phyloP scores from a whole-genome alignment of 2,797 vertebrate genomes.

The Anabas testudineus region DNA sequence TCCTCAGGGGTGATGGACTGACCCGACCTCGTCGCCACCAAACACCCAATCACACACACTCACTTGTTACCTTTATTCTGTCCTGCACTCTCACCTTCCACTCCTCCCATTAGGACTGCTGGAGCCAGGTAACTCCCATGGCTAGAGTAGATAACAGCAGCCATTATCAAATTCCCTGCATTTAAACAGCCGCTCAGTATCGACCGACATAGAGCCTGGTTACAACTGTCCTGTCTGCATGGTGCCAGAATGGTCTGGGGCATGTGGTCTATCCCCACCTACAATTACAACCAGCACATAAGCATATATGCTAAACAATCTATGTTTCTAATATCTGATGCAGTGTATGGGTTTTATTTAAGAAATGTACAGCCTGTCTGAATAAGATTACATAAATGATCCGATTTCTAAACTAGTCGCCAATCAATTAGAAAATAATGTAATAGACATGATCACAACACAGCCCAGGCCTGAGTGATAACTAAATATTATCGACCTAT shows the following conservation, averaged over 20 bases:
- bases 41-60: not conserved
- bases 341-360: too few species aligned
- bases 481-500: constrained; percentile 29
- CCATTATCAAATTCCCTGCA: constrained; percentile 76
- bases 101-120: constrained; percentile 40
- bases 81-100: not conserved
- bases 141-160: constrained; percentile 71
- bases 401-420: constrained; percentile 36
- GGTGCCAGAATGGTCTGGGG: constrained; percentile 47
- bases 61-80: constrained; percentile 2
- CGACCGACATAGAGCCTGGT: constrained; percentile 56
- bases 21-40: constrained; percentile 26
- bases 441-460: constrained; percentile 26
- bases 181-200: constrained; percentile 65
- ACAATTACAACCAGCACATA: not conserved
- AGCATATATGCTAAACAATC: too few species aligned
- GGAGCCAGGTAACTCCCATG: constrained; percentile 75
- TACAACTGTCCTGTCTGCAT: constrained; percentile 35
- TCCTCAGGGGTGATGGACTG: constrained; percentile 12
- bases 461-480: constrained; percentile 7
- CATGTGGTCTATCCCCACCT: not conserved
- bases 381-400: constrained; percentile 50
- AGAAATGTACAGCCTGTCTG: too few species aligned
- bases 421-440: constrained; percentile 55
- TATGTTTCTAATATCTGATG: too few species aligned